A percentile compares a stretch with the other conserved stretches of the same genome.
Evolutionary conservation across 2,888 invertebrate species (phyloP).

Genomic region (Drosophila neotestacea): DNA sequence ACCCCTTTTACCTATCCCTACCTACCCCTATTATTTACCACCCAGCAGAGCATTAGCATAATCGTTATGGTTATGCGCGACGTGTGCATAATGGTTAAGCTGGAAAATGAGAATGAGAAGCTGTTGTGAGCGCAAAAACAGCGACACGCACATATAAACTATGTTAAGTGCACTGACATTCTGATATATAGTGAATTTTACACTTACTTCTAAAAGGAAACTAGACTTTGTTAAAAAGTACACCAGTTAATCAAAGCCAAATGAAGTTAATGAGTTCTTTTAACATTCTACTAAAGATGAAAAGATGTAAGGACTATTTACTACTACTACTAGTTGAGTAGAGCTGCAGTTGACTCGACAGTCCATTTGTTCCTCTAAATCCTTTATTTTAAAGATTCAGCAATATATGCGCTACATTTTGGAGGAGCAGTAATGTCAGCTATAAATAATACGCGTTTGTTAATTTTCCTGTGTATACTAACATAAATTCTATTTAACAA

Average conservation of each 20-base stretch:
- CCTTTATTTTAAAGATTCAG: too few relatives aligned
- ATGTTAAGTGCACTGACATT: constrained; percentile 79
- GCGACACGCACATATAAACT: constrained; percentile 66
- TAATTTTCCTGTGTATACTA: too few relatives aligned
- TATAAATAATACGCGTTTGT: too few relatives aligned
- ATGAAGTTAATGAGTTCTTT: background rate
- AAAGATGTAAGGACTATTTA: too few relatives aligned
- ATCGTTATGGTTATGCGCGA: constrained; percentile 80
- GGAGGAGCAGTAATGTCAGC: too few relatives aligned
- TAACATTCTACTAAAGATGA: background rate
- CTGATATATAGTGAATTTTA: constrained; percentile 63
- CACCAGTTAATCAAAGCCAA: background rate
- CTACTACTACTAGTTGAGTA: too few relatives aligned
- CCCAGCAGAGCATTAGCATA: constrained; percentile 71
- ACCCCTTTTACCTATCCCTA: constrained; percentile 6
- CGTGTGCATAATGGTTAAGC: constrained; percentile 73
- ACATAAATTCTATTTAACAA: too few relatives aligned
- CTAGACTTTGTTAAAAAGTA: background rate
- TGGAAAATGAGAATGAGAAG: constrained; percentile 5
- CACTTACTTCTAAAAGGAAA: constrained; percentile 27
- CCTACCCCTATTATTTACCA: background rate
- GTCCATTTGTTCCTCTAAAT: too few relatives aligned
- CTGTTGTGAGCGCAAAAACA: constrained; percentile 40
- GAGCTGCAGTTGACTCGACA: too few relatives aligned
- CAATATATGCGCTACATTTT: too few relatives aligned